phyloP scores from a whole-genome alignment of 2,888 invertebrate species.

The Sinodicranocentrus sp. region DNA sequence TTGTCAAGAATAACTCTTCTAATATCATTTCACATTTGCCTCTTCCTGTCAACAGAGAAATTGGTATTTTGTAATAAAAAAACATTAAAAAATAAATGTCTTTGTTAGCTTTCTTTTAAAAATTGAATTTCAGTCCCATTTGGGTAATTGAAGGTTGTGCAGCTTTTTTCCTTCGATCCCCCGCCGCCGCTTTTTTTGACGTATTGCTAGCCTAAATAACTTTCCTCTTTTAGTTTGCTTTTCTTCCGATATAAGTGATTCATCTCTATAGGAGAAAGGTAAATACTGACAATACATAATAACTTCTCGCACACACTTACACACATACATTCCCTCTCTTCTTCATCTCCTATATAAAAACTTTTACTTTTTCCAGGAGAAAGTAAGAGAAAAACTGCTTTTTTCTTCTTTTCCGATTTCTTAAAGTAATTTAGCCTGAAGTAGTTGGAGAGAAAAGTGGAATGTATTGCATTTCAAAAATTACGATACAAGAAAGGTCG shows the following conservation, averaged over 20 bases:
- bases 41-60: no score
- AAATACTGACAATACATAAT: not conserved
- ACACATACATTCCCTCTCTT: no score
- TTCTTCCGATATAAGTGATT: not conserved
- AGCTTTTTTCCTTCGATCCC: not conserved
- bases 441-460: slow-evolving; percentile 10
- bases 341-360: not conserved
- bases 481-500: slow-evolving; percentile 63
- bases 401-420: slow-evolving; percentile 18
- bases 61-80: not conserved
- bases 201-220: slow-evolving; percentile 9
- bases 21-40: no score
- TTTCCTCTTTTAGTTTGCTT: not conserved
- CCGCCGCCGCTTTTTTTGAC: not conserved
- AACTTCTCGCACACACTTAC: no score
- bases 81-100: slow-evolving; percentile 15
- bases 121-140: slow-evolving; percentile 32
- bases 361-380: not conserved
- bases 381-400: not conserved
- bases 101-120: not conserved
- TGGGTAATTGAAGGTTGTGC: slow-evolving; percentile 32
- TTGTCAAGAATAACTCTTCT: no score
- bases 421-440: slow-evolving; percentile 35
- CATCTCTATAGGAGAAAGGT: not conserved
- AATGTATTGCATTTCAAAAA: slow-evolving; percentile 56